Percentiles rank a stretch among this genome's conserved stretches.
Evolutionary conservation across 2,797 vertebrate species (phyloP).

Genomic region (Perodicticus potto): DNA sequence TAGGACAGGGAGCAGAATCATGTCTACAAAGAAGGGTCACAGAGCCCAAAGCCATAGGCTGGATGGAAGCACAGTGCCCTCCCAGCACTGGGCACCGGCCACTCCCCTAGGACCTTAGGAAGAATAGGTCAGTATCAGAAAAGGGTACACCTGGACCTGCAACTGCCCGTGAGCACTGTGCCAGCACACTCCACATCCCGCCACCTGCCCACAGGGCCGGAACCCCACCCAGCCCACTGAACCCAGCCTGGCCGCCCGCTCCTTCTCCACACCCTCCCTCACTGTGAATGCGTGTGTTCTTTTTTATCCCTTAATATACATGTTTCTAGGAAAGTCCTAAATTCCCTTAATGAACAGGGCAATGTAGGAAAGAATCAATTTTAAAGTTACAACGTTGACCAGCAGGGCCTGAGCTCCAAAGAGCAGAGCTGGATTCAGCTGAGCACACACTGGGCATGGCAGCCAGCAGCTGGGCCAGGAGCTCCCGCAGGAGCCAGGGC

Average conservation of each 20-base stretch:
- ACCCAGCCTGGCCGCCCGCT: neutral
- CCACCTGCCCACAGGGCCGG: neutral
- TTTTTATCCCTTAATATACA: fast-evolving
- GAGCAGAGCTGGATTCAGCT: neutral
- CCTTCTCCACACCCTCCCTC: neutral
- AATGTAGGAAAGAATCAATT: fast-evolving
- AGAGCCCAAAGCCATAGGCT: neutral
- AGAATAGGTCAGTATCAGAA: neutral
- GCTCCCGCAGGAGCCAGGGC: neutral
- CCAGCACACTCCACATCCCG: neutral
- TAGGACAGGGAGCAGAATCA: neutral
- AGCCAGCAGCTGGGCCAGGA: neutral
- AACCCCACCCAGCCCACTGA: neutral
- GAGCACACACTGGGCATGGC: fast-evolving
- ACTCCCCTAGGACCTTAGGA: fast-evolving
- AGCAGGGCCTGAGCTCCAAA: neutral
- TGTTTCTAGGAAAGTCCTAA: fast-evolving
- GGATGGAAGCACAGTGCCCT: neutral
- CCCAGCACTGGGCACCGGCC: fast-evolving
- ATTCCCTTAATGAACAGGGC: fast-evolving
- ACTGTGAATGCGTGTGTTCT: fast-evolving
- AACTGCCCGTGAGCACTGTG: neutral
- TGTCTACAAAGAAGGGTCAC: fast-evolving
- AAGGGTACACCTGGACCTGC: neutral
- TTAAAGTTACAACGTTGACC: fast-evolving